Conservation (phyloP, 2,888 invertebrate genomes). For the Odiellus spinosus region DNA sequence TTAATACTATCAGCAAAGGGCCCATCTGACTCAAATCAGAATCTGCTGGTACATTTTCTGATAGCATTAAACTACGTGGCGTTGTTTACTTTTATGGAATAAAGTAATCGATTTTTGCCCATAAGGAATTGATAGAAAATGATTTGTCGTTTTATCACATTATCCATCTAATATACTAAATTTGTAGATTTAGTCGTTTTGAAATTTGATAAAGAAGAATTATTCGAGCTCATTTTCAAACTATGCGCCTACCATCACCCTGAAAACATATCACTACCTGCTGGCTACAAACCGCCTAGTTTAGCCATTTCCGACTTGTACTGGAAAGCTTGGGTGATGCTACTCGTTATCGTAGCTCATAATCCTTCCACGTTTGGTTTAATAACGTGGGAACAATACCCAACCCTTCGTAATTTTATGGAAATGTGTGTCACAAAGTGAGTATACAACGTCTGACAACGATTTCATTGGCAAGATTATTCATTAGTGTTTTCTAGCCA, state of each 20-base stretch:
- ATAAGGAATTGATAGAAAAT: no score
- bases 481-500: slow-evolving; percentile 34
- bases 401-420: slow-evolving; percentile 74
- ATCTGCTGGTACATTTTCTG: no score
- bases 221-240: slow-evolving; percentile 77
- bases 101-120: no score
- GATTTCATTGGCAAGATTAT: background rate
- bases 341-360: slow-evolving; percentile 76
- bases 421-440: slow-evolving; percentile 92
- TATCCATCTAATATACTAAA: no score
- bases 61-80: no score
- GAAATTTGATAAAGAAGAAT: slow-evolving; percentile 39
- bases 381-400: slow-evolving; percentile 74
- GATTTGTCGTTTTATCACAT: no score
- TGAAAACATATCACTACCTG: slow-evolving; percentile 73
- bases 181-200: slow-evolving; percentile 15
- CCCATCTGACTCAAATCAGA: no score
- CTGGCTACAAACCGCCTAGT: slow-evolving; percentile 65
- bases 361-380: slow-evolving; percentile 77
- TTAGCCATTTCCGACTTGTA: slow-evolving; percentile 80
- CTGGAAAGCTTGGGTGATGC: slow-evolving; percentile 84
- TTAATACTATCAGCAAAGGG: no score
- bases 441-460: slow-evolving; percentile 26
- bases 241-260: slow-evolving; percentile 81
- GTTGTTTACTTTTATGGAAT: no score